Percentiles rank a stretch among this genome's conserved stretches.
Evolutionary conservation across 2,113 vertebrate genomes (phyloP).

Genomic region (Puntigrus tetrazona): DNA sequence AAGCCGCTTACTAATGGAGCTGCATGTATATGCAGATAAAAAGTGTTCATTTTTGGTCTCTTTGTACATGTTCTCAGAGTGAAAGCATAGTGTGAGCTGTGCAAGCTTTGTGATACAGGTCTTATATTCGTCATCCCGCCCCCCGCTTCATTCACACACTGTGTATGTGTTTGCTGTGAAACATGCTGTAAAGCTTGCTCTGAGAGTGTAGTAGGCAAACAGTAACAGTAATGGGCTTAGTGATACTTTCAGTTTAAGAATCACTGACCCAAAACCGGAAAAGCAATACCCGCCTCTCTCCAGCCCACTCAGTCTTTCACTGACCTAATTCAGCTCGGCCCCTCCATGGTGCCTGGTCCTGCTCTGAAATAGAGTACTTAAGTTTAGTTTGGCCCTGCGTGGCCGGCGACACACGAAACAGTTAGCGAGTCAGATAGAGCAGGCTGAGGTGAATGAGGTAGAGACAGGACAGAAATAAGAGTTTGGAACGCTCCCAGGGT

Average conservation of each 20-base stretch:
- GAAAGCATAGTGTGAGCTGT: not conserved
- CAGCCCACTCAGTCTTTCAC: not conserved
- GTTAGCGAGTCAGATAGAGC: not conserved
- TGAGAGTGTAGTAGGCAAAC: constrained; percentile 1
- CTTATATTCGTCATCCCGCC: not conserved
- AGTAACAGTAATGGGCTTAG: constrained; percentile 13
- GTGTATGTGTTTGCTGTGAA: not conserved
- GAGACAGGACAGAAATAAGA: not conserved
- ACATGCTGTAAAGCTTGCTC: not conserved
- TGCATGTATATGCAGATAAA: too few species aligned
- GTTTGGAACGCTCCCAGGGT: not conserved
- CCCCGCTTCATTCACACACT: not conserved
- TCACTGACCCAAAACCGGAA: not conserved
- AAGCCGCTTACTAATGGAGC: not conserved
- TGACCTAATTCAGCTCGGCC: constrained; percentile 19
- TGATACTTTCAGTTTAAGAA: constrained; percentile 16
- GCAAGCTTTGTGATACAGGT: not conserved
- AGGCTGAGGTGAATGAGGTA: not conserved
- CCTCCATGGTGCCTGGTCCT: not conserved
- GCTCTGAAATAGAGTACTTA: constrained; percentile 1
- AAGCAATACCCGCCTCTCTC: not conserved
- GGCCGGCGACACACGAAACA: not conserved
- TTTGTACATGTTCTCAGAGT: not conserved
- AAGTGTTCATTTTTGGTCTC: not conserved
- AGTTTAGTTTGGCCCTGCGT: not conserved